phyloP scores from a whole-genome alignment of 2,113 vertebrate genomes.

The Chamaetylas fuelleborni region DNA sequence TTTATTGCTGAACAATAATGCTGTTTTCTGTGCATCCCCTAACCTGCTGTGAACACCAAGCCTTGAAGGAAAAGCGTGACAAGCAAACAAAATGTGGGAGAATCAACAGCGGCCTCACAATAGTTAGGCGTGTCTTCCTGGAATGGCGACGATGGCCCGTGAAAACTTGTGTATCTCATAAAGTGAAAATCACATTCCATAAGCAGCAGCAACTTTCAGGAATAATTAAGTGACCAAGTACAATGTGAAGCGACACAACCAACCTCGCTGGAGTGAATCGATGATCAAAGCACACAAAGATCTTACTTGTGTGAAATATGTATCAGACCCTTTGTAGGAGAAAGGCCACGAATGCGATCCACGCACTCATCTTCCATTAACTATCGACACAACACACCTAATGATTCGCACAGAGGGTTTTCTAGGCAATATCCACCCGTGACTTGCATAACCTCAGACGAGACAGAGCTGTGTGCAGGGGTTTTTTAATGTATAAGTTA shows the following conservation, averaged over 20 bases:
- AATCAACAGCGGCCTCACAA: background rate
- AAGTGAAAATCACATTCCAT: background rate
- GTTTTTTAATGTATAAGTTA: fast-evolving
- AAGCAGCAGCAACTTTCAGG: background rate
- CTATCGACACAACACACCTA: background rate
- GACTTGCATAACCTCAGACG: fast-evolving
- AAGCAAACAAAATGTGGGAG: background rate
- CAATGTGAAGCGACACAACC: background rate
- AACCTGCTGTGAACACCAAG: background rate
- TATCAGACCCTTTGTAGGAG: background rate
- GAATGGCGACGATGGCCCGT: background rate
- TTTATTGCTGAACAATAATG: background rate
- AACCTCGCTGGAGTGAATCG: fast-evolving
- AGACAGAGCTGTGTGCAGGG: background rate
- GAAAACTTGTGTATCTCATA: background rate
- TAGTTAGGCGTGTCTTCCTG: background rate
- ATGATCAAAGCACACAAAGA: background rate
- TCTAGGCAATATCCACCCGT: background rate
- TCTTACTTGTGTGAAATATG: fast-evolving
- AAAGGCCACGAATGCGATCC: background rate
- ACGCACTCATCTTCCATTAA: background rate
- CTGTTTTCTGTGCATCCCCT: background rate
- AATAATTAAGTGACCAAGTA: background rate
- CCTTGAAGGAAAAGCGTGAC: background rate
- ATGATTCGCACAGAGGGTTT: background rate